phyloP scores from a whole-genome alignment of 2,888 invertebrate genomes.

The Lithophane semibrunnea region DNA sequence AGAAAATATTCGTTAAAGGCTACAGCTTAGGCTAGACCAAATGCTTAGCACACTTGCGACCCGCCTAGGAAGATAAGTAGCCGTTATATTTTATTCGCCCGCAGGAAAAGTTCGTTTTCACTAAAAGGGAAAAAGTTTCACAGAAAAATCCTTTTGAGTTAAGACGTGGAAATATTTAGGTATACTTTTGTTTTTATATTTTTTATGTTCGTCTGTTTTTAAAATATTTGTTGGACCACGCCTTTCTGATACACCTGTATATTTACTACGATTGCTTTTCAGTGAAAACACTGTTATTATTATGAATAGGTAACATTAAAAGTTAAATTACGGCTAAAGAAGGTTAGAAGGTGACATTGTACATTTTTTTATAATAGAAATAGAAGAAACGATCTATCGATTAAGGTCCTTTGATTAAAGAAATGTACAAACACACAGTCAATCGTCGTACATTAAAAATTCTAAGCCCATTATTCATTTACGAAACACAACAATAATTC shows the following conservation, averaged over 20 bases:
- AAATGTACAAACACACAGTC: neutral
- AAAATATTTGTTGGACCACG: neutral
- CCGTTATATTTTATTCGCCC: slow-evolving; percentile 40
- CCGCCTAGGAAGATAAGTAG: slow-evolving; percentile 16
- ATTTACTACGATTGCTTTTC: neutral
- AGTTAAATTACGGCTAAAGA: too few relatives aligned
- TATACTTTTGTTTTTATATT: slow-evolving; percentile 23
- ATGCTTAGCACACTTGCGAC: slow-evolving; percentile 42
- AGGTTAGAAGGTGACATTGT: too few relatives aligned
- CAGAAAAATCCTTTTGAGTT: slow-evolving; percentile 50
- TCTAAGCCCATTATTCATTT: neutral
- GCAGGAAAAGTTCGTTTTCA: slow-evolving; percentile 22
- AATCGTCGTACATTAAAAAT: neutral
- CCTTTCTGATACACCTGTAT: too few relatives aligned
- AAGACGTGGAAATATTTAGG: neutral
- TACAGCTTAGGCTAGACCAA: slow-evolving; percentile 30
- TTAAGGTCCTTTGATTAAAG: neutral
- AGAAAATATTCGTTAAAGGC: slow-evolving; percentile 27
- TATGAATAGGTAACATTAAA: neutral
- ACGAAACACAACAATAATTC: neutral
- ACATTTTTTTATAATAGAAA: neutral
- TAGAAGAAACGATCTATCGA: neutral
- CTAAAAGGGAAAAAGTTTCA: slow-evolving; percentile 40
- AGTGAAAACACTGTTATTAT: neutral
- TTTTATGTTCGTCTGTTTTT: neutral